phyloP scores from a whole-genome alignment of 2,888 invertebrate species.

The Mythimna ferrago region DNA sequence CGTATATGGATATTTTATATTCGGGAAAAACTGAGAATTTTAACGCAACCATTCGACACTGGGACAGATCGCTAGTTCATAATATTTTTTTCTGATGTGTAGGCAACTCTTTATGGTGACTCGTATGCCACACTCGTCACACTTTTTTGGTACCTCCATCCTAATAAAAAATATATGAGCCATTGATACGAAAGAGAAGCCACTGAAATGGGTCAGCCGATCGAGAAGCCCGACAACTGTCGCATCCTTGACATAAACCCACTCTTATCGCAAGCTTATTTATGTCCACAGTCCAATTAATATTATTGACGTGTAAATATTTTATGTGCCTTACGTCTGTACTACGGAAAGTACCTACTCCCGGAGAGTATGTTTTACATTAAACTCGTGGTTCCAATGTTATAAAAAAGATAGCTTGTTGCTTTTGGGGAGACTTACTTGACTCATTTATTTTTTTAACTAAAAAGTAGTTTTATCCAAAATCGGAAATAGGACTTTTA shows the following conservation, averaged over 20 bases:
- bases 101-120: not conserved
- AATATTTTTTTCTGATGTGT: too few species aligned
- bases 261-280: conserved; percentile 30
- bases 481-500: too few species aligned
- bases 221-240: conserved; percentile 19
- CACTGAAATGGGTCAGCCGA: conserved; percentile 19
- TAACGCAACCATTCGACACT: too few species aligned
- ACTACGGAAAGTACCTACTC: not conserved
- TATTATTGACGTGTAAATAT: not conserved
- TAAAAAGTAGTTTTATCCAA: too few species aligned
- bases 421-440: too few species aligned
- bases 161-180: conserved; percentile 1
- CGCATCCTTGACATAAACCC: conserved; percentile 30
- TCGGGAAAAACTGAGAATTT: too few species aligned
- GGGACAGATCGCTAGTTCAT: too few species aligned
- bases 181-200: conserved; percentile 8
- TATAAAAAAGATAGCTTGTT: too few species aligned
- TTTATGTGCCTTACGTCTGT: conserved; percentile 1
- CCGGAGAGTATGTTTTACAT: not conserved
- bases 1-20: too few species aligned
- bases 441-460: too few species aligned
- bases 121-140: not conserved
- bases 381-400: not conserved
- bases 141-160: not conserved
- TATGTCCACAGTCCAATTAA: not conserved